Conservation (phyloP, 2,797 vertebrate genomes). For the Poecilia gillii region DNA sequence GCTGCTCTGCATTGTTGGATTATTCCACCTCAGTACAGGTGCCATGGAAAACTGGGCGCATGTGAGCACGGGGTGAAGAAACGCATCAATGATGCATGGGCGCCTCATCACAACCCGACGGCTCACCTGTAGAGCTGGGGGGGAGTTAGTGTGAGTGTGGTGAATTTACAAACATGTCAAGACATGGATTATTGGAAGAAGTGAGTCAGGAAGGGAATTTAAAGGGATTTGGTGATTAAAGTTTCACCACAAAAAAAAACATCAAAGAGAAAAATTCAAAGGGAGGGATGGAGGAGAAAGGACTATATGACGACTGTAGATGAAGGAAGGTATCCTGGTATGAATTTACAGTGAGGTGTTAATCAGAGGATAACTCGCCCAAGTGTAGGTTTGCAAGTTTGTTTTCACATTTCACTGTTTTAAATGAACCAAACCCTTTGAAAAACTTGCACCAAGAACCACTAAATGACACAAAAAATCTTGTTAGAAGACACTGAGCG, state of each 20-base stretch:
- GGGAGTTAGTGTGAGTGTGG: neutral
- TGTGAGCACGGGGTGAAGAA: neutral
- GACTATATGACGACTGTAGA: neutral
- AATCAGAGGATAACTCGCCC: neutral
- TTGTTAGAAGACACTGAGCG: no score
- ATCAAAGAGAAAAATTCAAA: neutral
- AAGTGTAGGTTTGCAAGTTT: neutral
- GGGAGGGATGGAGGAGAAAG: neutral
- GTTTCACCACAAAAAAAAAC: neutral
- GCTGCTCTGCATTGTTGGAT: constrained; percentile 50
- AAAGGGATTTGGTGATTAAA: neutral
- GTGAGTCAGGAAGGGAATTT: neutral
- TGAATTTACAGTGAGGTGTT: neutral
- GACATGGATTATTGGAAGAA: neutral
- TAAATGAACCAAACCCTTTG: no score
- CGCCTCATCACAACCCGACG: constrained; percentile 12
- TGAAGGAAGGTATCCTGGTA: neutral
- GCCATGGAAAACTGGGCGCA: constrained; percentile 19
- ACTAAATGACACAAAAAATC: no score
- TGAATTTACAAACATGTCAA: neutral
- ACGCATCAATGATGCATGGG: constrained; percentile 20
- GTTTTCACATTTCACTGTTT: neutral
- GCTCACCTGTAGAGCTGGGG: constrained; percentile 29
- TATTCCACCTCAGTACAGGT: constrained; percentile 39
- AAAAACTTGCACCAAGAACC: no score